These are phyloP conservation scores for Coelopa pilipes DNA, from an alignment of 2,888 invertebrate species.

Conservation along the genomic window DNA sequence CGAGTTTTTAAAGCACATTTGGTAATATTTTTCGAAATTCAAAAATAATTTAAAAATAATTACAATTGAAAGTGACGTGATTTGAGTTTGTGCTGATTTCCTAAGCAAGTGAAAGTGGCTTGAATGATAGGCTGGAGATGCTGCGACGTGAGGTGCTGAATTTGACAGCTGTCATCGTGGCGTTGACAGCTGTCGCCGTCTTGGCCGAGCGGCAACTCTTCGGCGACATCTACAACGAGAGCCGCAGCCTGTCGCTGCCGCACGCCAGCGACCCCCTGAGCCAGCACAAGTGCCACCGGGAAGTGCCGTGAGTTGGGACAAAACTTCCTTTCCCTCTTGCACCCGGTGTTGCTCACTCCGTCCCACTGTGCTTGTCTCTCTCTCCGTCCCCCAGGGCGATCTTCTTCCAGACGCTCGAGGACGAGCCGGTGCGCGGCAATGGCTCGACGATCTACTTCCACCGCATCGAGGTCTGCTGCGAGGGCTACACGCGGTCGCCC, in stretches of 20 bases:
- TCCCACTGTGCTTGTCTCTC: not conserved
- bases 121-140: not conserved
- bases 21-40: not conserved
- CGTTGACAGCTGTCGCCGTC: not conserved
- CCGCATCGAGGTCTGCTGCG: conserved; percentile 76
- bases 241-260: conserved; percentile 42
- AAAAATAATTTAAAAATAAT: not conserved
- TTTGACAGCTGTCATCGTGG: conserved; percentile 9
- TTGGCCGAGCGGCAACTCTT: conserved; percentile 35
- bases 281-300: conserved; percentile 50
- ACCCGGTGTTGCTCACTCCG: not conserved
- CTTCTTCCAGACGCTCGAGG: conserved; percentile 57
- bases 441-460: conserved; percentile 66
- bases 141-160: not conserved
- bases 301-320: conserved; percentile 57
- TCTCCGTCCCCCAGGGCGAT: conserved; percentile 48
- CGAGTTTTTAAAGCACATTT: not conserved
- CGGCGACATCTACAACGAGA: conserved; percentile 47
- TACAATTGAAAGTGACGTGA: not conserved
- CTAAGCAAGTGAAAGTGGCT: too few relatives aligned
- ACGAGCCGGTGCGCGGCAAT: conserved; percentile 63
- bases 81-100: not conserved
- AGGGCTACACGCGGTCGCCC: conserved; percentile 73
- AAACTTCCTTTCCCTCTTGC: not conserved
- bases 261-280: not conserved